A percentile compares a stretch with the other conserved stretches of the same genome.
Evolutionary conservation across 2,113 vertebrate species (phyloP).

Genomic region (Nesogale talazaci): DNA sequence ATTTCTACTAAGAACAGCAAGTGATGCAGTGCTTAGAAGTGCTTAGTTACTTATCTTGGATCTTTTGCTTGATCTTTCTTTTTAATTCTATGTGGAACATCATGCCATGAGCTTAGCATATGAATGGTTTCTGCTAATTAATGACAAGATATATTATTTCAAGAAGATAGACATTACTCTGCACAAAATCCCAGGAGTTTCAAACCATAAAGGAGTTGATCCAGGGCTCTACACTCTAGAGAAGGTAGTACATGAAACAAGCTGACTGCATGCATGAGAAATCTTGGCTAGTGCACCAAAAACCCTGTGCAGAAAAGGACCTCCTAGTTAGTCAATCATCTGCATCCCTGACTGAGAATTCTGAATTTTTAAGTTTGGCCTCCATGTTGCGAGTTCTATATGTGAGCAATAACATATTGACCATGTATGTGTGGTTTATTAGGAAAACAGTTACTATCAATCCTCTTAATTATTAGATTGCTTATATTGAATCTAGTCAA

Average conservation of each 20-base stretch:
- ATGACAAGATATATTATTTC: conserved; percentile 1
- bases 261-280: background rate
- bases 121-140: conserved; percentile 27
- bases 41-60: background rate
- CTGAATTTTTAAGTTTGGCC: background rate
- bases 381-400: background rate
- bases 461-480: background rate
- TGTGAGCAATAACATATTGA: background rate
- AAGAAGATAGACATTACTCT: background rate
- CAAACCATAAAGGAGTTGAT: background rate
- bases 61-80: background rate
- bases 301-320: background rate
- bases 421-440: background rate
- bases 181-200: background rate
- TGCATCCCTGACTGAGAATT: background rate
- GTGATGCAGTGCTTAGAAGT: background rate
- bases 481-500: background rate
- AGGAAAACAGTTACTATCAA: background rate
- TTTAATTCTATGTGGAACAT: background rate
- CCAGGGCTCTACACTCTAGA: background rate
- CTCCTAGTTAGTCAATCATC: background rate
- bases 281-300: background rate
- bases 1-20: background rate
- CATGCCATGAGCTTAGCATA: background rate
- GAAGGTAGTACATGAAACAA: background rate